These are phyloP conservation scores for Pionites leucogaster DNA, from an alignment of 2,113 vertebrate genomes.

Conservation along the genomic window DNA sequence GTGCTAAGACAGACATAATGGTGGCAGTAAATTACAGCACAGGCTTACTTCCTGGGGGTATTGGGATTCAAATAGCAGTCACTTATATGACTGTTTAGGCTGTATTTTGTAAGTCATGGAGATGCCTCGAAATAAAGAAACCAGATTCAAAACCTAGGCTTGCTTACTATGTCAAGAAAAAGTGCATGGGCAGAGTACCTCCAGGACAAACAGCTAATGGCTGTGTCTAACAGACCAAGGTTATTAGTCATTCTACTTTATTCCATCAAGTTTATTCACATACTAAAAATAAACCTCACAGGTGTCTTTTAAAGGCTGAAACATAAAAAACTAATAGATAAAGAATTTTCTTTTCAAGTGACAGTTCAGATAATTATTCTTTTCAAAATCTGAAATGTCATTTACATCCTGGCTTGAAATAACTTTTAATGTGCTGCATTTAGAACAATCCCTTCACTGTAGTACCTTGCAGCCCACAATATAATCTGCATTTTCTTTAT, in stretches of 20 bases:
- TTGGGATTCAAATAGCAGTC: fast-evolving
- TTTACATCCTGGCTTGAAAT: neutral
- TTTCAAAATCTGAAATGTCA: constrained; percentile 15
- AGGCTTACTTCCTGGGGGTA: neutral
- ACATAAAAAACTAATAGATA: neutral
- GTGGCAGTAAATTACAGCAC: neutral
- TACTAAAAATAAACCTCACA: neutral
- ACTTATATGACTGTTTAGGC: neutral
- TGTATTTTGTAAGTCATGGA: neutral
- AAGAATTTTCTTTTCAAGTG: neutral
- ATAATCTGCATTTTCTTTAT: neutral
- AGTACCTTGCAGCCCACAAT: neutral
- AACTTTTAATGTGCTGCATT: neutral
- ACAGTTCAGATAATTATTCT: constrained; percentile 15
- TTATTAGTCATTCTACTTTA: neutral
- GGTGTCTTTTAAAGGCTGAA: neutral
- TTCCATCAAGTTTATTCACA: neutral
- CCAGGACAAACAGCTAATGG: neutral
- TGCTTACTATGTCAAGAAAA: neutral
- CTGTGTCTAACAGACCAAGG: neutral
- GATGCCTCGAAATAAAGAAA: neutral
- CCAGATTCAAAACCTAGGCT: neutral
- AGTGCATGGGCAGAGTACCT: neutral
- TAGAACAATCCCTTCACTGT: neutral
- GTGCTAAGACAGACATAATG: fast-evolving